These are phyloP conservation scores for Trachymyrmex septentrionalis DNA, from an alignment of 1,140 invertebrate genomes.

Conservation along the genomic window DNA sequence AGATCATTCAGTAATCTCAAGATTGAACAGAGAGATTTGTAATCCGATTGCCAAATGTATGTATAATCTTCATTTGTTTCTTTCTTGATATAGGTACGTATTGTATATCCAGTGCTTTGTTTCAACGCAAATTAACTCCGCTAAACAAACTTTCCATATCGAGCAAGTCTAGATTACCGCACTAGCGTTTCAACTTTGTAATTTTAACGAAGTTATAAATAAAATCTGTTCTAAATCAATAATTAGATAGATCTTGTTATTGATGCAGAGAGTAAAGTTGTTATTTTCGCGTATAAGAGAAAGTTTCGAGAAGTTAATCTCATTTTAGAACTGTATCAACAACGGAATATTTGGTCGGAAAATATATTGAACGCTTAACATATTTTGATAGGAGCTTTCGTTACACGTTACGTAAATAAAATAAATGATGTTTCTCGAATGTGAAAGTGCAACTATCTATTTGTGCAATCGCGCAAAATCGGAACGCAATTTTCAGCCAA, in stretches of 20 bases:
- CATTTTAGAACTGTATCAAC: background rate
- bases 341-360: background rate
- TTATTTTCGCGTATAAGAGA: background rate
- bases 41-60: background rate
- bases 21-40: background rate
- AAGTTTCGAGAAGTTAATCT: background rate
- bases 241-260: background rate
- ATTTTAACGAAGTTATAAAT: background rate
- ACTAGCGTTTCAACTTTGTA: background rate
- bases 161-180: background rate
- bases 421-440: background rate
- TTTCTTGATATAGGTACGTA: background rate
- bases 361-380: background rate
- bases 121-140: background rate
- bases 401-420: background rate
- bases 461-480: conserved; percentile 1
- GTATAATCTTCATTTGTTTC: background rate
- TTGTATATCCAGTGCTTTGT: background rate
- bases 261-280: background rate
- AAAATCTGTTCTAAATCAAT: background rate
- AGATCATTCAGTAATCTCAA: background rate
- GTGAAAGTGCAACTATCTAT: background rate
- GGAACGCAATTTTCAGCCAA: conserved; percentile 9
- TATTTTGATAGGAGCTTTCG: background rate
- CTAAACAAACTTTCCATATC: background rate